A percentile compares a stretch with the other conserved stretches of the same genome.
These are phyloP conservation scores for Characodon lateralis DNA, from an alignment of 2,797 vertebrate species.

Conservation along the genomic window DNA sequence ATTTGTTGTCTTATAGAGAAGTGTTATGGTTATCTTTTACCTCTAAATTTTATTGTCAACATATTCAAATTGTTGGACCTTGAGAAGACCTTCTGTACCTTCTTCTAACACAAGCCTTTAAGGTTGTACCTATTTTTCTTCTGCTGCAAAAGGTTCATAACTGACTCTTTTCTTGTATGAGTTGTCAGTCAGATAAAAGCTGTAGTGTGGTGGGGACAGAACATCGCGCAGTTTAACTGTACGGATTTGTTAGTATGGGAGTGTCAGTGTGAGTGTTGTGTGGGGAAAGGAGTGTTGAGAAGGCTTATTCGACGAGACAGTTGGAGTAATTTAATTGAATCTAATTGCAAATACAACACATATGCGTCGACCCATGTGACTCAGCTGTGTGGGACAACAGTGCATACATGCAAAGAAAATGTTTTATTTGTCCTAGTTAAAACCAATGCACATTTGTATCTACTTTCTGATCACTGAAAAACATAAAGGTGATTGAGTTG, in stretches of 20 bases:
- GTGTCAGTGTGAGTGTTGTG: slow-evolving; percentile 4
- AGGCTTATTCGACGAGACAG: slow-evolving; percentile 8
- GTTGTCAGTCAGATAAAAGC: not conserved
- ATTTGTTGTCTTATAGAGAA: slow-evolving; percentile 1
- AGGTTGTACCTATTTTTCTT: slow-evolving; percentile 7
- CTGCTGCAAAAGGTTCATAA: slow-evolving; percentile 18
- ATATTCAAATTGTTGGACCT: slow-evolving; percentile 17
- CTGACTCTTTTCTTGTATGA: slow-evolving; percentile 7
- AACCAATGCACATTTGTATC: not conserved
- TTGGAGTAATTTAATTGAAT: slow-evolving; percentile 1
- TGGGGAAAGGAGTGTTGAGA: not conserved
- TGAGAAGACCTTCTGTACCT: slow-evolving; percentile 13
- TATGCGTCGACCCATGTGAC: not conserved
- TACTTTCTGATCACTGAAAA: not conserved
- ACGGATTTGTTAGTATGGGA: slow-evolving; percentile 3
- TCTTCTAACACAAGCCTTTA: slow-evolving; percentile 17
- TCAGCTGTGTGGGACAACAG: not conserved
- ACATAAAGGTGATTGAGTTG: not conserved
- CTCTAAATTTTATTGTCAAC: slow-evolving; percentile 13
- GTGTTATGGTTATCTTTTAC: slow-evolving; percentile 1
- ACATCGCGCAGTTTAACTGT: slow-evolving; percentile 4
- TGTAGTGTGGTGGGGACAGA: not conserved
- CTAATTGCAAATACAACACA: not conserved
- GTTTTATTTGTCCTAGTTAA: not conserved
- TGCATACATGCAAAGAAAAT: not conserved